Evolutionary conservation across 2,113 vertebrate species (phyloP).

Genomic region (Phylloscopus whistleri): DNA sequence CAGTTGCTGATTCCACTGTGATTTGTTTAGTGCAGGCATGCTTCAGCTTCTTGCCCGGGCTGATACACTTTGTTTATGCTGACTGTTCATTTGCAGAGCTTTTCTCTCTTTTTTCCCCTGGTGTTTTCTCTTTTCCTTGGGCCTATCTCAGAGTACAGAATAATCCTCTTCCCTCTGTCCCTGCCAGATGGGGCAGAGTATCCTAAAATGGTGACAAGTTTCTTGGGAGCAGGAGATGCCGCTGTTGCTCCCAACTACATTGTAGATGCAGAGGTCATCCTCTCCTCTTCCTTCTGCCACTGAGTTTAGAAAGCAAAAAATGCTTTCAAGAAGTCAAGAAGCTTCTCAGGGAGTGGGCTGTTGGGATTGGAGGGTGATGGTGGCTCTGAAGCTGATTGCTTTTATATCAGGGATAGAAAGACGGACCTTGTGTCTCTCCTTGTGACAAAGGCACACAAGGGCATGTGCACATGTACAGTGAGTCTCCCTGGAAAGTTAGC

Average conservation of each 20-base stretch:
- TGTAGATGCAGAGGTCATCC: background rate
- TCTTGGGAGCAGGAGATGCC: background rate
- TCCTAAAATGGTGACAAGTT: background rate
- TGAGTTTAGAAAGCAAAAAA: background rate
- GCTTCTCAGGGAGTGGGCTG: background rate
- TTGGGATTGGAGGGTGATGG: background rate
- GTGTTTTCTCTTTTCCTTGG: background rate
- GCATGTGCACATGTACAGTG: fast-evolving
- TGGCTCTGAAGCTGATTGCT: background rate
- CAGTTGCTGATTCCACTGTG: constrained; percentile 73
- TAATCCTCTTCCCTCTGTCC: background rate
- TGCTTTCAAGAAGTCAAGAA: background rate
- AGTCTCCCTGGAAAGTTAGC: background rate
- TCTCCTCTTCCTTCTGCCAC: background rate
- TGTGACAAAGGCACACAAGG: background rate
- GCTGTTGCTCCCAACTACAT: background rate
- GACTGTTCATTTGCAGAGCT: constrained; percentile 61
- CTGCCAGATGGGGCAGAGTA: background rate
- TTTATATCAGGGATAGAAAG: background rate
- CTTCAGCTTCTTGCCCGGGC: constrained; percentile 54
- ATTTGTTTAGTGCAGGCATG: constrained; percentile 71
- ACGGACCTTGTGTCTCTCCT: background rate
- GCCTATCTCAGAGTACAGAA: background rate
- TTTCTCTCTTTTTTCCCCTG: background rate
- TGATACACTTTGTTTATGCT: constrained; percentile 67